Percentiles rank a stretch among this genome's conserved stretches.
These are phyloP conservation scores for Dilophus febrilis DNA, from an alignment of 2,888 invertebrate genomes.

Conservation along the genomic window DNA sequence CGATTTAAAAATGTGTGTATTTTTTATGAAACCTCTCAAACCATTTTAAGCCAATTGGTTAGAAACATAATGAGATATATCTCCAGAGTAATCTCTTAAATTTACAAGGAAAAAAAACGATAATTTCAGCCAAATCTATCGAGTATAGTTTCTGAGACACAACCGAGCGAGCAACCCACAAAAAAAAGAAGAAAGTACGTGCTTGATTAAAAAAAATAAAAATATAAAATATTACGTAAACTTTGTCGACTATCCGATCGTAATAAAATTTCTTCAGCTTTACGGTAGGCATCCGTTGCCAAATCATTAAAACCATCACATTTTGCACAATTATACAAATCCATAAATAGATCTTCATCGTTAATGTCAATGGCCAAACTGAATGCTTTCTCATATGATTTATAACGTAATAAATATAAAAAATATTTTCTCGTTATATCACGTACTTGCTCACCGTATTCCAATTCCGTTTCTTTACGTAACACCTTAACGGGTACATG, in stretches of 20 bases:
- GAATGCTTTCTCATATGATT: conserved; percentile 64
- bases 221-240: conserved; percentile 21
- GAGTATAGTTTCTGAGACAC: not conserved
- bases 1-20: no score
- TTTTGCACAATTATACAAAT: conserved; percentile 58
- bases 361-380: conserved; percentile 69
- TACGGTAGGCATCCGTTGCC: conserved; percentile 50
- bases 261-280: conserved; percentile 36
- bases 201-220: not conserved
- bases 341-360: conserved; percentile 75
- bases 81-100: no score
- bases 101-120: no score
- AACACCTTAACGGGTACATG: conserved; percentile 50
- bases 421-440: conserved; percentile 76
- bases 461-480: conserved; percentile 47
- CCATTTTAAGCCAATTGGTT: no score
- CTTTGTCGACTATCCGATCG: conserved; percentile 25
- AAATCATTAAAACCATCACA: conserved; percentile 41
- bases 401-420: conserved; percentile 66
- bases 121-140: no score
- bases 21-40: no score
- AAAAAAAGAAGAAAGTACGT: not conserved
- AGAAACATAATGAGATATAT: no score
- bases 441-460: conserved; percentile 60
- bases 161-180: not conserved